Conservation (phyloP, 2,797 vertebrate genomes). For the Lerista edwardsae region DNA sequence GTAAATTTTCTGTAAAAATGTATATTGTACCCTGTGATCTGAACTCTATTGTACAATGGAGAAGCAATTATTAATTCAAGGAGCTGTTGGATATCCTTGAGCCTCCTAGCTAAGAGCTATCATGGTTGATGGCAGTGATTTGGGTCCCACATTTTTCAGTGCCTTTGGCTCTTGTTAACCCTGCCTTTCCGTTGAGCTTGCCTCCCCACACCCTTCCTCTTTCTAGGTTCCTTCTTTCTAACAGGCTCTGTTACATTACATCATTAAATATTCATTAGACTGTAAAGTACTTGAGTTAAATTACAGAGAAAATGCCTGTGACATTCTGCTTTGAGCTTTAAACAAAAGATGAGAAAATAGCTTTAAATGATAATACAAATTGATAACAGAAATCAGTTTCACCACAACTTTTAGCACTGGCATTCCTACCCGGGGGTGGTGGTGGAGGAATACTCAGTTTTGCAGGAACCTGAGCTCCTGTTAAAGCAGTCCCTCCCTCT, state of each 20-base stretch:
- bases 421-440: too few relatives aligned
- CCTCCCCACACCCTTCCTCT: slow-evolving; percentile 30
- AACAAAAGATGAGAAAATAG: slow-evolving; percentile 39
- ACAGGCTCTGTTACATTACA: slow-evolving; percentile 41
- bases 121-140: not conserved
- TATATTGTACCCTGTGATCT: not conserved
- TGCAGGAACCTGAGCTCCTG: too few relatives aligned
- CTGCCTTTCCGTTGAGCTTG: not conserved
- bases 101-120: not conserved
- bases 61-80: not conserved
- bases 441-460: too few relatives aligned
- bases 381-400: slow-evolving; percentile 27
- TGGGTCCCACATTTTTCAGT: not conserved
- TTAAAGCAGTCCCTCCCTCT: too few relatives aligned
- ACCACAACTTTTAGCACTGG: too few relatives aligned
- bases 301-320: slow-evolving; percentile 47
- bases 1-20: not conserved
- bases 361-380: slow-evolving; percentile 32
- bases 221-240: slow-evolving; percentile 26
- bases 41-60: not conserved
- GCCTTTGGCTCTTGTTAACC: slow-evolving; percentile 21
- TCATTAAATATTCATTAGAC: slow-evolving; percentile 61
- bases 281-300: slow-evolving; percentile 48
- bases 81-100: not conserved
- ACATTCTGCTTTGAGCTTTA: slow-evolving; percentile 53